Percentiles rank a stretch among this genome's conserved stretches.
Conservation (phyloP, 1,140 invertebrate genomes). For the Halesus radiatus region DNA sequence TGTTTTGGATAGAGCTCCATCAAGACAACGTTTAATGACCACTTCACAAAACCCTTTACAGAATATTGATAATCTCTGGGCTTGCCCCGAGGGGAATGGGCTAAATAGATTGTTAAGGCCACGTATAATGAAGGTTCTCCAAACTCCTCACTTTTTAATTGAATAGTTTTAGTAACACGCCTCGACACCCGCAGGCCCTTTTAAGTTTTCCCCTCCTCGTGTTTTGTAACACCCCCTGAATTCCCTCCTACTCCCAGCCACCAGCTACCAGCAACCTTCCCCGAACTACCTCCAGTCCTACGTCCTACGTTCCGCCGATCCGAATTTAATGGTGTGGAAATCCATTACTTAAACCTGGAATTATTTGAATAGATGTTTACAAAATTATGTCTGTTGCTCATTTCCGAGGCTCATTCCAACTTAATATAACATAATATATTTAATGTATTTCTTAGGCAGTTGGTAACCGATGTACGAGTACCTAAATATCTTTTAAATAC, state of each 20-base stretch:
- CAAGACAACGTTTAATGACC: constrained; percentile 33
- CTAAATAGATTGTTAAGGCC: constrained; percentile 36
- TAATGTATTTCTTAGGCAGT: too few relatives aligned
- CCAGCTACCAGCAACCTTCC: background rate
- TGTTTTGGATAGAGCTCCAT: constrained; percentile 11
- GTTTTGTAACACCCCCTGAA: too few relatives aligned
- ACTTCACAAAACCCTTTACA: constrained; percentile 29
- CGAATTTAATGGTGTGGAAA: constrained; percentile 34
- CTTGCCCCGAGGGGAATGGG: background rate
- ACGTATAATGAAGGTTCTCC: constrained; percentile 39
- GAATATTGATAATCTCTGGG: constrained; percentile 40
- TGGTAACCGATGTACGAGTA: too few relatives aligned
- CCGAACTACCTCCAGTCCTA: background rate
- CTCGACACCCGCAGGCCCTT: constrained; percentile 28
- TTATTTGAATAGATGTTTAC: constrained; percentile 12
- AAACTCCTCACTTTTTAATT: constrained; percentile 45
- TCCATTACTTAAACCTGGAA: constrained; percentile 37
- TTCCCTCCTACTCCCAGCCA: too few relatives aligned
- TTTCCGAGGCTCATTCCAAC: background rate
- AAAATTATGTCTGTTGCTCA: constrained; percentile 15
- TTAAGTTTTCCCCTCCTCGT: constrained; percentile 25
- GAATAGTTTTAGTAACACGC: constrained; percentile 41
- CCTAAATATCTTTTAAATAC: too few relatives aligned
- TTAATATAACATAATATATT: background rate
- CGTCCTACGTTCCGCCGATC: background rate